These are phyloP conservation scores for Zaprionus lineosus DNA, from an alignment of 2,888 invertebrate genomes.

Conservation along the genomic window DNA sequence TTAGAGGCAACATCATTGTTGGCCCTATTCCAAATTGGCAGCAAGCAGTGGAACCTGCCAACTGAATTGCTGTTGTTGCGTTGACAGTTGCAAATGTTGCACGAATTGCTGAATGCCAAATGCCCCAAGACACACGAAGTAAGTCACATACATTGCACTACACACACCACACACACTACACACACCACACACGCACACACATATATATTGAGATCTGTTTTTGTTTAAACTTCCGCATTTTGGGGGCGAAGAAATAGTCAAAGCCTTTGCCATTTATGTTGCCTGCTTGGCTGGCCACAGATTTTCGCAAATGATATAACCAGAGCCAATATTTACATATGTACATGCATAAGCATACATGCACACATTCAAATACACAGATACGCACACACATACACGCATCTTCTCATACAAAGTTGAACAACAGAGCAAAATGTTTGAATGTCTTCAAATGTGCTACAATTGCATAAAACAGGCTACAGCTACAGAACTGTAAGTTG, in stretches of 20 bases:
- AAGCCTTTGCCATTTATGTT: constrained; percentile 54
- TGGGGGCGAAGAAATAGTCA: constrained; percentile 44
- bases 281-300: constrained; percentile 73
- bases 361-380: constrained; percentile 7
- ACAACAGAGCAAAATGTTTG: constrained; percentile 53
- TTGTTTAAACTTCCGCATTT: constrained; percentile 71
- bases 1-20: constrained; percentile 40
- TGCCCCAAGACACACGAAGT: constrained; percentile 16
- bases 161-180: constrained; percentile 11
- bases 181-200: neutral
- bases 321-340: constrained; percentile 74
- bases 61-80: constrained; percentile 56
- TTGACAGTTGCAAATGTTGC: constrained; percentile 77
- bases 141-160: constrained; percentile 21
- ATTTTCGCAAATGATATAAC: constrained; percentile 72
- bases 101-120: constrained; percentile 23
- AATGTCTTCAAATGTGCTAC: constrained; percentile 60
- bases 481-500: too few species aligned
- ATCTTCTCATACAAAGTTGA: constrained; percentile 27
- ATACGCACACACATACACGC: constrained; percentile 26
- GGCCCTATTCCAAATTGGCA: constrained; percentile 73
- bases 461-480: constrained; percentile 33
- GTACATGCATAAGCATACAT: constrained; percentile 9
- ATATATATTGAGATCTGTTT: constrained; percentile 38
- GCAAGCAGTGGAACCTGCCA: constrained; percentile 45